Evolutionary conservation across 2,113 vertebrate genomes (phyloP), one percentile per base, ranked within the genome.

Genomic region (Burhinus oedicnemus): DNA sequence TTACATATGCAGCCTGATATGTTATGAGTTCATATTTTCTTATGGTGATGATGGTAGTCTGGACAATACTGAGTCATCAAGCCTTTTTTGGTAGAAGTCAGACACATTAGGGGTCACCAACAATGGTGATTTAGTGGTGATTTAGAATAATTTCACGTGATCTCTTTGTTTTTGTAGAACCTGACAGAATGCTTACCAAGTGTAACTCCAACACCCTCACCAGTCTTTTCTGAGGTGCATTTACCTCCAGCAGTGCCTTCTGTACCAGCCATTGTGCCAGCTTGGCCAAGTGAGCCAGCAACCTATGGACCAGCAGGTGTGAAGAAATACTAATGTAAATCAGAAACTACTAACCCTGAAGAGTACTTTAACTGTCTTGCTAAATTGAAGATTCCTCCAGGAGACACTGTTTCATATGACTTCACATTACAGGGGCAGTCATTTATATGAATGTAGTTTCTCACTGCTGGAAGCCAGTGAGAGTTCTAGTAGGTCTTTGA

Each of bases 201-300:
- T 8, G 42, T 96, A 49, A 97, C 95, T 97, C 96, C 97, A 23
- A 85, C 97, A 54, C 95, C 98, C 62, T 97, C 98, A 89, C 94
- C 98, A 34, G 96, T 98, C 55, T 97, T 98, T 91, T 97, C 98
- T 93, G 98, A 98, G 96, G 98, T 98, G 80, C 98, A 98, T 97
- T 97, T 98, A 83, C 96, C 98, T 97, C 97, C 98, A 95, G 91
- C 97, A 93, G 98, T 98, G 98, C 98, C 98, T 99, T 98, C 98
- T 94, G 93, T 98, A 98, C 97, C 98, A 98, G 93, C 98, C 97
- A 97, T 98, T 92, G 98, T 98, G 98, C 98, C 98, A 95, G 90
- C 98, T 93, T 98, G 98, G 98, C 97, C 98, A 89, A 97, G 95
- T 85, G 97, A 98, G 96, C 98, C 98, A 95, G 83, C 98, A 97